Percentiles rank a stretch among this genome's conserved stretches.
Conservation (phyloP, 2,888 invertebrate genomes). For the Philaethria dido region DNA sequence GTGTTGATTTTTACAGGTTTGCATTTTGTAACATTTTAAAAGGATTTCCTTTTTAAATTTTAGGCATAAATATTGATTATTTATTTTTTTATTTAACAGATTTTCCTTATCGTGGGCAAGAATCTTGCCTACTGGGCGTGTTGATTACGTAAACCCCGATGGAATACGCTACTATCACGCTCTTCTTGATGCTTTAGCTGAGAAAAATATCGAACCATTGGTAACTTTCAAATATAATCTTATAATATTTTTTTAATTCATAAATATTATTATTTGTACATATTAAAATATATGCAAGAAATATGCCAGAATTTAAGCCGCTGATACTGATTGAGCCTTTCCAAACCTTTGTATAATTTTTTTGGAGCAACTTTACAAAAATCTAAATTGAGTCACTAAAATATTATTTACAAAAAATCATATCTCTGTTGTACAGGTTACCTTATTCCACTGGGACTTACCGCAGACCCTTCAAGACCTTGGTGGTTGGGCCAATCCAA, state of each 20-base stretch:
- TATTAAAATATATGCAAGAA: no score
- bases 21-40: neutral
- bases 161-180: conserved; percentile 87
- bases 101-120: conserved; percentile 87
- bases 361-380: no score
- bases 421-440: conserved; percentile 70
- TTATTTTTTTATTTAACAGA: conserved; percentile 68
- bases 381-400: no score
- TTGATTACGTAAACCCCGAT: conserved; percentile 80
- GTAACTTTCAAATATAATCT: conserved; percentile 54
- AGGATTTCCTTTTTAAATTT: neutral
- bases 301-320: no score
- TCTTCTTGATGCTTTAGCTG: conserved; percentile 85
- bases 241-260: conserved; percentile 3
- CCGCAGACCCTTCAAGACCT: conserved; percentile 84
- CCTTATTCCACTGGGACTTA: conserved; percentile 88
- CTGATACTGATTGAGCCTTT: no score
- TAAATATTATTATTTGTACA: no score
- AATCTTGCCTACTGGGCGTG: conserved; percentile 84
- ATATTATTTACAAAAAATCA: neutral
- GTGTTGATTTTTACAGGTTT: conserved; percentile 83
- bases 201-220: conserved; percentile 85
- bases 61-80: neutral
- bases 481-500: conserved; percentile 82
- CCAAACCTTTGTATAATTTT: no score